Evolutionary conservation across 1,140 invertebrate genomes (phyloP).

Genomic region (Psix sp.): DNA sequence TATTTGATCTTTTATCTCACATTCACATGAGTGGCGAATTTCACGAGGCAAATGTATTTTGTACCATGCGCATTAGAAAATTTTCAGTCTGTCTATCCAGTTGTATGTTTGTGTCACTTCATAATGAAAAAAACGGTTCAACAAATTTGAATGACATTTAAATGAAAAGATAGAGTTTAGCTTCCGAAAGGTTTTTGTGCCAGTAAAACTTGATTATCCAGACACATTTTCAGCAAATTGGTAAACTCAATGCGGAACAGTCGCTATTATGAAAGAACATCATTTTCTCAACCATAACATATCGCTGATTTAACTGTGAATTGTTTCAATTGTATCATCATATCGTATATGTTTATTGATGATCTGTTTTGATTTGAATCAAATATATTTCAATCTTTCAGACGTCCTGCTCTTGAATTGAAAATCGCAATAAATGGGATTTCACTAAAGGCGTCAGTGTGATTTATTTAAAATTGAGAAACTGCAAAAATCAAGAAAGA

Average conservation of each 20-base stretch:
- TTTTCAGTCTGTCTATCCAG: constrained; percentile 6
- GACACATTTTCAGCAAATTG: constrained; percentile 8
- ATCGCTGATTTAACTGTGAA: too few species aligned
- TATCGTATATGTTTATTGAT: too few species aligned
- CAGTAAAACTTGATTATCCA: constrained; percentile 16
- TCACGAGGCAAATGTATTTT: background rate
- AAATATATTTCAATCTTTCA: too few species aligned
- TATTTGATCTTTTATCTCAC: background rate
- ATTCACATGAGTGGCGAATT: background rate
- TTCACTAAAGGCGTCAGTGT: too few species aligned
- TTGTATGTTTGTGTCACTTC: constrained; percentile 21
- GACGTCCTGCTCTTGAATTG: too few species aligned
- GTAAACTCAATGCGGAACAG: background rate
- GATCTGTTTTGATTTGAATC: too few species aligned
- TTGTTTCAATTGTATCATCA: too few species aligned
- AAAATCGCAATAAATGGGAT: too few species aligned
- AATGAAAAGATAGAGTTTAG: constrained; percentile 17
- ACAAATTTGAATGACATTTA: constrained; percentile 26
- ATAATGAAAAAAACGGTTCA: constrained; percentile 23
- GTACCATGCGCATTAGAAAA: background rate
- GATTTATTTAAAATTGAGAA: too few species aligned
- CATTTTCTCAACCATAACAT: constrained; percentile 5
- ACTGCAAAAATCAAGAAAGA: too few species aligned
- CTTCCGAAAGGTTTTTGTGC: constrained; percentile 1
- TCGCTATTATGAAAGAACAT: background rate